These are phyloP conservation scores for Pardalotus punctatus DNA, from an alignment of 2,113 vertebrate genomes.

Conservation along the genomic window DNA sequence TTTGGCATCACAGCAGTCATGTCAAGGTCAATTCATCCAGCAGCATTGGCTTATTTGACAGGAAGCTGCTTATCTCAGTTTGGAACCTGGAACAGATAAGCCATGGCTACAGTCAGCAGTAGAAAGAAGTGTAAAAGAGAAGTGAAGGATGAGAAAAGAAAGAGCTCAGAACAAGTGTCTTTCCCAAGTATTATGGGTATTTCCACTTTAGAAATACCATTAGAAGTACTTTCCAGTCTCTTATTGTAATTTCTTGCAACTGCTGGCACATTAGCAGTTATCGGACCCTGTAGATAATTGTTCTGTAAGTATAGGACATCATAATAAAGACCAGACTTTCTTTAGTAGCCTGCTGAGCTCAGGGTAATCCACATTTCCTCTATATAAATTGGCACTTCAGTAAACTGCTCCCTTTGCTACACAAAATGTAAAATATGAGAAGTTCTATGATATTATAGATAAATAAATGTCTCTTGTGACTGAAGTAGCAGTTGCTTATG, in stretches of 20 bases:
- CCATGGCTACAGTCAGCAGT: background rate
- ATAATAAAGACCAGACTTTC: background rate
- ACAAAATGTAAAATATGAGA: background rate
- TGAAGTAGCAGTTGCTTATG: constrained; percentile 46
- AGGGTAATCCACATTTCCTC: background rate
- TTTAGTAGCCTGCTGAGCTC: background rate
- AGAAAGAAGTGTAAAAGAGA: background rate
- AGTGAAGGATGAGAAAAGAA: background rate
- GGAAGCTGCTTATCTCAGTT: constrained; percentile 31
- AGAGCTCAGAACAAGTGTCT: background rate
- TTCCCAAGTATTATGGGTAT: background rate
- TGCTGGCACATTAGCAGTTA: background rate
- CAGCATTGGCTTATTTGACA: constrained; percentile 10
- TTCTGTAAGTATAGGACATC: background rate
- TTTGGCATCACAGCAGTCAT: constrained; percentile 22
- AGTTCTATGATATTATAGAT: background rate
- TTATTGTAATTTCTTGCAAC: background rate
- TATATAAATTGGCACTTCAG: background rate
- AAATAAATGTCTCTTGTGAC: background rate
- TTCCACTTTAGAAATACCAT: background rate
- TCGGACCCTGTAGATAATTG: background rate
- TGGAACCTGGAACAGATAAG: constrained; percentile 35
- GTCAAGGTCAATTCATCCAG: constrained; percentile 11
- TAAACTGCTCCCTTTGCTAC: background rate
- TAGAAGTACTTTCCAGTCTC: background rate